Percentiles rank a stretch among this genome's conserved stretches.
Conservation (phyloP, 2,888 invertebrate species). For the Watsonalla cultraria region DNA sequence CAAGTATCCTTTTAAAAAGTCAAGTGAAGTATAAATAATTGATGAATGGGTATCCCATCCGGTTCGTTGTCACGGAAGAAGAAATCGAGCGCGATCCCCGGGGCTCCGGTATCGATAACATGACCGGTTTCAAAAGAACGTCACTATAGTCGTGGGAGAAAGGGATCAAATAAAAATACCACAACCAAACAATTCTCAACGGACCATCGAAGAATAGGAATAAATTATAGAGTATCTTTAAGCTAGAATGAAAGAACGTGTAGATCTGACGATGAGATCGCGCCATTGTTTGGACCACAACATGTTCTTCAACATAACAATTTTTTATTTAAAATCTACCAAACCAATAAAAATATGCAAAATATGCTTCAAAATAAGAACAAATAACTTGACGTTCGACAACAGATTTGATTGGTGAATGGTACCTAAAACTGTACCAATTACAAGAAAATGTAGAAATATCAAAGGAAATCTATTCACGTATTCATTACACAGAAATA, state of each 20-base stretch:
- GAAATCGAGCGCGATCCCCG: slow-evolving; percentile 53
- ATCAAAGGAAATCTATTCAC: no score
- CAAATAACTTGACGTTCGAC: no score
- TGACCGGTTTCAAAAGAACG: slow-evolving; percentile 39
- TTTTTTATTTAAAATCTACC: no score
- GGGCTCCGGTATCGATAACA: slow-evolving; percentile 43
- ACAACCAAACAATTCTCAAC: slow-evolving; percentile 18
- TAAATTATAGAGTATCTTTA: slow-evolving; percentile 39
- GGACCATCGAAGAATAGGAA: slow-evolving; percentile 35
- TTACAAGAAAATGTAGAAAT: no score
- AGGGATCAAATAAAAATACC: slow-evolving; percentile 36
- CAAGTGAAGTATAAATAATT: slow-evolving; percentile 56
- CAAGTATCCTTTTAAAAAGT: slow-evolving; percentile 42
- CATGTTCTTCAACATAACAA: no score
- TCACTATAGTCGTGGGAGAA: slow-evolving; percentile 51
- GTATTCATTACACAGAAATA: neutral
- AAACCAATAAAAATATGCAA: neutral
- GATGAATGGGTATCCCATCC: slow-evolving; percentile 45
- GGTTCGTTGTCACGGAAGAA: slow-evolving; percentile 50
- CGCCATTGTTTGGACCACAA: no score
- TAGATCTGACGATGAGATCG: slow-evolving; percentile 7
- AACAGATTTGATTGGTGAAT: no score
- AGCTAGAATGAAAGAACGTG: slow-evolving; percentile 45
- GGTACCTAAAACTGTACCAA: no score
- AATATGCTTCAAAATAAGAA: neutral